Base-by-base conservation (phyloP, 2,888 invertebrate genomes). In the Halictus quadricinctus region DNA sequence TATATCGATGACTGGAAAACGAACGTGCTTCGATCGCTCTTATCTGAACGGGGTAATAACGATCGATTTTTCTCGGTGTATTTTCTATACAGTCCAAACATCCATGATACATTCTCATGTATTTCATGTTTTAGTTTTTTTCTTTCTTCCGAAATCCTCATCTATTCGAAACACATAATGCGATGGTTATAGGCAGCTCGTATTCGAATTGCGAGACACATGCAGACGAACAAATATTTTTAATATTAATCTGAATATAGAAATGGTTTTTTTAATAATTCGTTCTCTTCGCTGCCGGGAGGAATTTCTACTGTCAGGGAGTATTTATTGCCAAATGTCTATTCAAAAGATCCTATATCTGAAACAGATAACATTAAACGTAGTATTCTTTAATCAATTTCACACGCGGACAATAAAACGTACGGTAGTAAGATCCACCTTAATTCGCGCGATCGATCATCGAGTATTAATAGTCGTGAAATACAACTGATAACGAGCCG, bases 401-500 rank as follows among this genome's bases (percentile, higher is more conserved):
- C 21, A 41, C 29, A 64, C 12, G 60, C 29, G 60, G 13, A 64
- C 25, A 64, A 29, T 1, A 41, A 64, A 7, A 41, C 3, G 12
- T 21, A 12, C 5, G 41, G 41, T 12, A 21, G 1, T 10, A 21
- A 21, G 15, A 21, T 41, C 4, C 1, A 69, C 18, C 36, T 21
- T 41, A 41, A 69, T 69, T 69, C 10, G 70, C 43, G 12, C n/a
- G n/a, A 70, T 70, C 18, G 41, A 70, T 43, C 70, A 70, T 43
- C 43, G 70, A 70, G 43, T 43, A 70, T 69, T 41, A 41, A 41
- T 41, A 69, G 41, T 69, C 0, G 5, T 43, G 13, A 36, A 72
- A 7, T 54, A 46, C n/a, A 21, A 72, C 15, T 15, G 36, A n/a
- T 29, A 43, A 3, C 58, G 8, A 29, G n/a, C 4, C 41, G 18